A percentile compares a stretch with the other conserved stretches of the same genome.
Conservation (phyloP, 2,888 invertebrate species). For the Flabesymbios commensalis region DNA sequence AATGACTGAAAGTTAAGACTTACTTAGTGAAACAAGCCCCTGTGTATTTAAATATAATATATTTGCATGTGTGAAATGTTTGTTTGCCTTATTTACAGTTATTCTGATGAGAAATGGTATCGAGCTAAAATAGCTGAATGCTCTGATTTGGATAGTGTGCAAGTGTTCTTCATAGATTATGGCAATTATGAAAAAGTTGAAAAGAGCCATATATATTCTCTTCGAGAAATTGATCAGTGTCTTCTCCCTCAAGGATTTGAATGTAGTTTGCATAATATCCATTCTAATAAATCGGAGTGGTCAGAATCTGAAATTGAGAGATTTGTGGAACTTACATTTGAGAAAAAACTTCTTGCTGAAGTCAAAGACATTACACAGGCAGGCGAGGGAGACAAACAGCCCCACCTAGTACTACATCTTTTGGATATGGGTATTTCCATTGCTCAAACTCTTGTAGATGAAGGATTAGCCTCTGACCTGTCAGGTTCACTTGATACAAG, state of each 20-base stretch:
- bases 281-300: constrained; percentile 7
- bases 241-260: constrained; percentile 45
- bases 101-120: constrained; percentile 51
- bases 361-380: too few species aligned
- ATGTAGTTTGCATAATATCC: constrained; percentile 33
- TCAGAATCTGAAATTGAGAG: not conserved
- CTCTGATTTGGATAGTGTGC: constrained; percentile 36
- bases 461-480: not conserved
- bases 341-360: not conserved
- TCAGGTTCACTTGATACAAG: too few species aligned
- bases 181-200: constrained; percentile 47
- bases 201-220: constrained; percentile 36
- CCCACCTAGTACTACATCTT: too few species aligned
- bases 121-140: constrained; percentile 42
- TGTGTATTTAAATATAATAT: too few species aligned
- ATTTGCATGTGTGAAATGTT: too few species aligned
- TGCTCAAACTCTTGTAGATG: constrained; percentile 37
- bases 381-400: too few species aligned
- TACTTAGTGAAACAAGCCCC: too few species aligned
- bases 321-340: constrained; percentile 15
- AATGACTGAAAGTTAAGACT: too few species aligned
- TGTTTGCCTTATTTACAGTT: too few species aligned
- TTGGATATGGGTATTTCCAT: constrained; percentile 47
- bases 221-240: constrained; percentile 36
- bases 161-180: constrained; percentile 59